Conservation (phyloP, 2,113 vertebrate species). For the Erinaceus europaeus region DNA sequence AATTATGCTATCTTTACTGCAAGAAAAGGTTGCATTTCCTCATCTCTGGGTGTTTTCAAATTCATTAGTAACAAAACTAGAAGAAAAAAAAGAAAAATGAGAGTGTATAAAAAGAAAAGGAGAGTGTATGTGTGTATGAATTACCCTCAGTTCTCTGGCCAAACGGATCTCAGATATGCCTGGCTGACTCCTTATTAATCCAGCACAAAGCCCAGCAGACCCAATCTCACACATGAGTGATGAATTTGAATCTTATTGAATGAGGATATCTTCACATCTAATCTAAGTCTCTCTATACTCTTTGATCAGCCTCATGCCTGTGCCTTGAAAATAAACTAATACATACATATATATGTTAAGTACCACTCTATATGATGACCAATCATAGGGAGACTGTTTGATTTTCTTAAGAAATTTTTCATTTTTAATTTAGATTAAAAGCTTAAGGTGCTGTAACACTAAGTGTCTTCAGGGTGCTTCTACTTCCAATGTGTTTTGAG, state of each 20-base stretch:
- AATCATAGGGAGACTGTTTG: not conserved
- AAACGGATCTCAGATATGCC: not conserved
- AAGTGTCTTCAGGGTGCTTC: not conserved
- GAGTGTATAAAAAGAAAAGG: no score
- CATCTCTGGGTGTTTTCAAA: not conserved
- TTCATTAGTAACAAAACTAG: not conserved
- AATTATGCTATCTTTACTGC: no score
- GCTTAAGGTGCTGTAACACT: not conserved
- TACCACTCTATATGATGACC: not conserved
- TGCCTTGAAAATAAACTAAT: not conserved
- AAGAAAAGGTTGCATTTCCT: constrained; percentile 7
- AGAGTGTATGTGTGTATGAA: no score
- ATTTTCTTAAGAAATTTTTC: not conserved
- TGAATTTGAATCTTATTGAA: not conserved
- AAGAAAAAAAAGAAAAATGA: not conserved
- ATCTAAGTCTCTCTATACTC: not conserved
- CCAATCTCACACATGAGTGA: not conserved
- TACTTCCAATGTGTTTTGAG: not conserved
- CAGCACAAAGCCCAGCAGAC: not conserved
- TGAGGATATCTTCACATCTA: not conserved
- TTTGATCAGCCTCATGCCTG: not conserved
- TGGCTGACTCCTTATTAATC: not conserved
- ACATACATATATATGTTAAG: not conserved
- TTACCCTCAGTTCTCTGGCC: not conserved
- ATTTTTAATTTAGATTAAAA: not conserved